These are phyloP conservation scores for Apostichopus parvimensis DNA, from an alignment of 35 echinoderm and acorn worm genomes.

Conservation along the genomic window DNA sequence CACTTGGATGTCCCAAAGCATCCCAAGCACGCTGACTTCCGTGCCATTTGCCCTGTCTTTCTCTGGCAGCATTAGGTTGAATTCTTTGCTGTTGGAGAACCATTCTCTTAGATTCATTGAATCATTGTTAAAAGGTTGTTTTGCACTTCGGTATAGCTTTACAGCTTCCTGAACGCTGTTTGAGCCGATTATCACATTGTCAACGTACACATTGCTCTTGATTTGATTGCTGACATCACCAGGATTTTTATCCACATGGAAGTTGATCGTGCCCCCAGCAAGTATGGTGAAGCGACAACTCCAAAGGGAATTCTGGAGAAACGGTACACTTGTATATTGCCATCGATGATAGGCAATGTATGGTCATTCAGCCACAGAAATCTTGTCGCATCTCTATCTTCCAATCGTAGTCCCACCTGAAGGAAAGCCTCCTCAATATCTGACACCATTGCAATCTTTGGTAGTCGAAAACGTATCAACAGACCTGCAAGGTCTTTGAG, in stretches of 20 bases:
- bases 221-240: background rate
- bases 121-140: background rate
- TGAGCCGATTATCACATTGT: constrained; percentile 31
- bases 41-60: background rate
- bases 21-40: constrained; percentile 15
- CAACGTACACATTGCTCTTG: constrained; percentile 13
- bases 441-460: background rate
- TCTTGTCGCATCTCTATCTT: constrained; percentile 12
- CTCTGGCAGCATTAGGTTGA: background rate
- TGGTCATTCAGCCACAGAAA: constrained; percentile 8
- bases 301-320: constrained; percentile 26
- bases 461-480: background rate
- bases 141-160: background rate
- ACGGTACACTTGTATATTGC: constrained; percentile 4
- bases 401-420: background rate
- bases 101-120: constrained; percentile 36
- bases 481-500: background rate
- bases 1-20: background rate
- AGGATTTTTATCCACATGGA: constrained; percentile 4
- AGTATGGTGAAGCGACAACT: background rate
- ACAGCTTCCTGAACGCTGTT: background rate
- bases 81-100: constrained; percentile 10
- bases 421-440: background rate
- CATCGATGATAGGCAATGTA: background rate
- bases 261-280: background rate